Evolutionary conservation across 2,113 vertebrate genomes (phyloP), one percentile per base, ranked within the genome.

Genomic region (Microcebus ravelobensis): DNA sequence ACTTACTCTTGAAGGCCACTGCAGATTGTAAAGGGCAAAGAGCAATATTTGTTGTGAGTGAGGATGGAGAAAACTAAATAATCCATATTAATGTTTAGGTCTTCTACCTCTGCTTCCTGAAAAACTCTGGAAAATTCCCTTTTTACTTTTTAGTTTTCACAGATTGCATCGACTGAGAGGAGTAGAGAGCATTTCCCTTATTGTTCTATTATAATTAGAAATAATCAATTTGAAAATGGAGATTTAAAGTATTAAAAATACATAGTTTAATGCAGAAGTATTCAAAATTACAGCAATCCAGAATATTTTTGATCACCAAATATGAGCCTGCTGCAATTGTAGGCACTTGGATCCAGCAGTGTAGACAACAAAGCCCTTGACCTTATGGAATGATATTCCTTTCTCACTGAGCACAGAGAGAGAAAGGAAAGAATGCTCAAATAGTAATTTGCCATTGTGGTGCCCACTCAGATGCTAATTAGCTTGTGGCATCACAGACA

Each of bases 151-250:
- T 52, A 52, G 10, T 93, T 91, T 94, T 86, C 55, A 73, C 67
- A 77, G 77, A 4, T 48, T 55, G 2, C 4, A n/a, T 76, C 76
- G 34, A 74, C 5, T 42, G 7, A 82, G 2, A 82, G 7, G 8
- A 55, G 9, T 17, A 85, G 45, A 68, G 23, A 87, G 1, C 2
- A 34, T 71, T 79, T 87, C 80, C 52, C 55, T 79, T 81, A 57
- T 68, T 25, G 0, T n/a, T 83, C 20, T 70, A 42, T 18, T 87
- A 61, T 87, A 10, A 65, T 87, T 63, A 88, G 67, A 94, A 85
- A 89, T 34, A 73, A 42, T 71, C 42, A 70, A 11, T 57, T 94
- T 89, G 15, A n/a, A 92, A 97, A 63, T 63, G 13, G 36, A 95
- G 29, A 68, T 36, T 15, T 11, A 52, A 61, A 91, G 1, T 14